Evolutionary conservation across 1,140 invertebrate genomes (phyloP).

Genomic region (Helicoverpa zea): DNA sequence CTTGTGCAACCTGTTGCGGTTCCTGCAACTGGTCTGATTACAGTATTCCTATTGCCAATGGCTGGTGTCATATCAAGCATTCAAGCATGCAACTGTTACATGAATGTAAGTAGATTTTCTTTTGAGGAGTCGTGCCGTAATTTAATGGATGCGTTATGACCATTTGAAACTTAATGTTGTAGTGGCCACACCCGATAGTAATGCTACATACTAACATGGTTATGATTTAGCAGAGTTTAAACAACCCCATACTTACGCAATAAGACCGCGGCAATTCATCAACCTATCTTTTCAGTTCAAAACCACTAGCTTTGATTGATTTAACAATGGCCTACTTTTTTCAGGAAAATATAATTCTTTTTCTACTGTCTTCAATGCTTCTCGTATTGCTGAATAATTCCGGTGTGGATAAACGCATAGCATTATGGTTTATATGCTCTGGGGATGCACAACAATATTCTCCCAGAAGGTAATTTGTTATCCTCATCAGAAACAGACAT

Average conservation of each 20-base stretch:
- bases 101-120: slow-evolving; percentile 65
- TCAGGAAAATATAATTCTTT: slow-evolving; percentile 67
- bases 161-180: too few species aligned
- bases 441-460: slow-evolving; percentile 67
- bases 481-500: background rate
- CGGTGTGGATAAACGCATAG: slow-evolving; percentile 67
- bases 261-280: too few species aligned
- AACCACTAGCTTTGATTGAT: too few species aligned
- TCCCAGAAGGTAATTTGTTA: background rate
- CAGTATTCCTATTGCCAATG: slow-evolving; percentile 72
- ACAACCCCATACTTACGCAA: too few species aligned
- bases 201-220: too few species aligned
- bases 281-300: too few species aligned
- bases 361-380: slow-evolving; percentile 65
- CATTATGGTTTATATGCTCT: slow-evolving; percentile 64
- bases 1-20: slow-evolving; percentile 66
- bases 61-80: slow-evolving; percentile 60
- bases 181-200: too few species aligned
- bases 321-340: slow-evolving; percentile 44
- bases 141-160: too few species aligned
- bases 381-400: slow-evolving; percentile 69
- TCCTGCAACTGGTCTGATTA: slow-evolving; percentile 62
- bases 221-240: too few species aligned
- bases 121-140: too few species aligned
- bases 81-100: slow-evolving; percentile 60